These are phyloP conservation scores for Spilosoma lubricipeda DNA, from an alignment of 2,888 invertebrate species.

Conservation along the genomic window DNA sequence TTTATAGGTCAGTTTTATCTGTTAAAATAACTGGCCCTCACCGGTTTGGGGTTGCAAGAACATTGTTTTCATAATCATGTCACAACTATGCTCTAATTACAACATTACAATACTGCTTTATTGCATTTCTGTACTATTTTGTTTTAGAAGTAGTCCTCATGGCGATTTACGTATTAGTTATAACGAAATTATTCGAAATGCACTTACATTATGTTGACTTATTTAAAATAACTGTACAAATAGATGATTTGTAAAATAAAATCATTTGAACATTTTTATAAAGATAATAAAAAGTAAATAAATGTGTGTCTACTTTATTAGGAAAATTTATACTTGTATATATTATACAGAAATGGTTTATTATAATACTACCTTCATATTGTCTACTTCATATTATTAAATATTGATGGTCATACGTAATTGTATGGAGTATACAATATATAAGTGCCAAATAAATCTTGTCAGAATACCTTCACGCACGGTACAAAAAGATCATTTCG, in stretches of 20 bases:
- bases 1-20: background rate
- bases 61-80: background rate
- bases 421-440: conserved; percentile 19
- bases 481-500: conserved; percentile 1
- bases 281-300: conserved; percentile 2
- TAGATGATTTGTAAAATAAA: conserved; percentile 5
- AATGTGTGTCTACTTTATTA: conserved; percentile 8
- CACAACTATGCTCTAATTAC: conserved; percentile 5
- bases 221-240: conserved; percentile 25
- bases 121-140: conserved; percentile 53
- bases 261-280: conserved; percentile 17
- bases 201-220: conserved; percentile 26
- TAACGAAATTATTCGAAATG: conserved; percentile 22
- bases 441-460: conserved; percentile 44
- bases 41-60: background rate
- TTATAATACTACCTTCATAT: conserved; percentile 15
- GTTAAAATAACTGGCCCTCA: background rate
- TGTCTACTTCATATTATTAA: conserved; percentile 12
- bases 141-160: conserved; percentile 56
- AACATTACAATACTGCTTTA: conserved; percentile 11
- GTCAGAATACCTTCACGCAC: conserved; percentile 26
- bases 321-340: background rate
- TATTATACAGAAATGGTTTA: conserved; percentile 7
- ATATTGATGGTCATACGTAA: conserved; percentile 9
- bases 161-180: conserved; percentile 23